A percentile compares a stretch with the other conserved stretches of the same genome.
Evolutionary conservation across 2,888 invertebrate species (phyloP).

Genomic region (Leucophora obtusa): DNA sequence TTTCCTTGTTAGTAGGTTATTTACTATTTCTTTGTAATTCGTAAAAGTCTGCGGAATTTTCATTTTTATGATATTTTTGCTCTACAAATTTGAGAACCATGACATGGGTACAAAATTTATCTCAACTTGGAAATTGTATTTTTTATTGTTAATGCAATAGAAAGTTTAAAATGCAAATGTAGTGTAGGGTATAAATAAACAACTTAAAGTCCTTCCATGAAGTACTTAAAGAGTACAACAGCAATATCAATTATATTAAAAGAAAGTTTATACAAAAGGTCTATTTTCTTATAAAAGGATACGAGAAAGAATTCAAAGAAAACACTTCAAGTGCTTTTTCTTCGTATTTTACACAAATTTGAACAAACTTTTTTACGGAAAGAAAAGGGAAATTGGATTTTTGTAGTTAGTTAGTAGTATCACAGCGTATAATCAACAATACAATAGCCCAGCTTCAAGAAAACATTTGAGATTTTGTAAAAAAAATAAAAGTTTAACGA

Average conservation of each 20-base stretch:
- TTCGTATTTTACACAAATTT: conserved; percentile 17
- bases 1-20: no score
- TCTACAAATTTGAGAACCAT: no score
- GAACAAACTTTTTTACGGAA: conserved; percentile 28
- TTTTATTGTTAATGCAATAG: no score
- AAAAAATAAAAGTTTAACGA: background rate
- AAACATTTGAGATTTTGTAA: background rate
- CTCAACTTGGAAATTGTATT: no score
- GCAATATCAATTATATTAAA: background rate
- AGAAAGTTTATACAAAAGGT: conserved; percentile 21
- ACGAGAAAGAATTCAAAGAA: background rate
- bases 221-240: conserved; percentile 20
- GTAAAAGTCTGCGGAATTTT: no score
- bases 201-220: background rate
- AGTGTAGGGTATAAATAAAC: no score
- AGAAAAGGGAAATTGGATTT: conserved; percentile 58
- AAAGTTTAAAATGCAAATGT: no score
- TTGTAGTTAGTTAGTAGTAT: conserved; percentile 14
- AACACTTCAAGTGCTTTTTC: conserved; percentile 15
- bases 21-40: no score
- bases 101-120: no score
- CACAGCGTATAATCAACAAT: background rate
- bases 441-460: background rate
- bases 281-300: conserved; percentile 13
- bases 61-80: no score